phyloP scores from a whole-genome alignment of 1,140 invertebrate genomes.

The Pachypeltis micranthus region DNA sequence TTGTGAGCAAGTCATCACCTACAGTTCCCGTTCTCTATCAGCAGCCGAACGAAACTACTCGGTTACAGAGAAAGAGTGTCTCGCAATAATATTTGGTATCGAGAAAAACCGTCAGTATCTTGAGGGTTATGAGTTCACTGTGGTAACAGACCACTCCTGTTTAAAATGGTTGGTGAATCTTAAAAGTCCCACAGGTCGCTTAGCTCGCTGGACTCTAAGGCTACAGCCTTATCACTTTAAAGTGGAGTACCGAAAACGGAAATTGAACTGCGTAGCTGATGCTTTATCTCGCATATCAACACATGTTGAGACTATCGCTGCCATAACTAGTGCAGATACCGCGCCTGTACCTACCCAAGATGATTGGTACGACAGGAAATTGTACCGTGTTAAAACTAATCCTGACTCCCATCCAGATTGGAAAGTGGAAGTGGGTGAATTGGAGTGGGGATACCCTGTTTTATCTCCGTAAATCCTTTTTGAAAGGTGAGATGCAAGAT shows the following conservation, averaged over 20 bases:
- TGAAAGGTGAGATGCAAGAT: too few relatives aligned
- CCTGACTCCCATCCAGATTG: background rate
- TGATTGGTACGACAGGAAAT: background rate
- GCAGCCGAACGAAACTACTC: conserved; percentile 35
- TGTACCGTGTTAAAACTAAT: background rate
- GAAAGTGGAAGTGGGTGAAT: too few relatives aligned
- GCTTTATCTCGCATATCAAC: too few relatives aligned
- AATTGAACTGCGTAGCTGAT: too few relatives aligned
- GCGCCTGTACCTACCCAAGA: background rate
- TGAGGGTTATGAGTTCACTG: background rate
- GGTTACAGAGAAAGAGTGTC: conserved; percentile 37
- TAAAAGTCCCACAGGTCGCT: conserved; percentile 33
- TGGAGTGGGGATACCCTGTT: too few relatives aligned
- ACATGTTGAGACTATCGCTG: background rate
- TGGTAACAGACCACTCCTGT: conserved; percentile 19
- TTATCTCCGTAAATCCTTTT: background rate
- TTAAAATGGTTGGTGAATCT: conserved; percentile 36
- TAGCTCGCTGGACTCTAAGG: conserved; percentile 31
- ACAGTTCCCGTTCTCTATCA: conserved; percentile 34
- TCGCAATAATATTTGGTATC: conserved; percentile 34
- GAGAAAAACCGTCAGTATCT: conserved; percentile 23
- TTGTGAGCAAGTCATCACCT: conserved; percentile 31
- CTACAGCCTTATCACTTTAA: conserved; percentile 25
- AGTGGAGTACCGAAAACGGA: too few relatives aligned
- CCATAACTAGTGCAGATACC: background rate